Evolutionary conservation across 2,113 vertebrate genomes (phyloP).

Genomic region (Dasyurus viverrinus): DNA sequence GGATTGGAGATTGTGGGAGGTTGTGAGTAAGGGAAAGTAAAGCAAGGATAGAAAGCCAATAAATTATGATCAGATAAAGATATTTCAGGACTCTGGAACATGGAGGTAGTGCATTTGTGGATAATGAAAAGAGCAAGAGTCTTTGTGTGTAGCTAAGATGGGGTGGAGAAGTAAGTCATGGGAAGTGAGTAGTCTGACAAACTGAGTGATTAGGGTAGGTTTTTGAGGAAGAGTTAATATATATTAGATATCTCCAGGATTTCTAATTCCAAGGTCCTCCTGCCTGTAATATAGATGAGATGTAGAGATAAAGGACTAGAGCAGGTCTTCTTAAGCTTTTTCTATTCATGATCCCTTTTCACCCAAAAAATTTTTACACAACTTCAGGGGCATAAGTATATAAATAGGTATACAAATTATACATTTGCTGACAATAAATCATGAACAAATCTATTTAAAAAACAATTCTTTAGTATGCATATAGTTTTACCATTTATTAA

Average conservation of each 20-base stretch:
- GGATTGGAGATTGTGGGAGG: too few species aligned
- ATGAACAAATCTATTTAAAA: too few species aligned
- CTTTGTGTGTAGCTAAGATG: neutral
- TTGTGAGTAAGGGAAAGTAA: too few species aligned
- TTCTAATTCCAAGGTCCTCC: neutral
- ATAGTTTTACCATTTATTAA: too few species aligned
- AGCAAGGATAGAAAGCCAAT: too few species aligned
- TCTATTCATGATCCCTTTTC: too few species aligned
- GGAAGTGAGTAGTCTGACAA: neutral
- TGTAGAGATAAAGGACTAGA: neutral
- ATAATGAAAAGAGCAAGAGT: neutral
- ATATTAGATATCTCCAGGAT: neutral
- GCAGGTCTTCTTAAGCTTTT: too few species aligned
- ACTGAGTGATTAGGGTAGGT: neutral
- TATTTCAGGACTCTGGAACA: neutral
- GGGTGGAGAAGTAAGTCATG: neutral
- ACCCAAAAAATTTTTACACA: too few species aligned
- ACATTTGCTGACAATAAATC: too few species aligned
- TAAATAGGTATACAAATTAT: too few species aligned
- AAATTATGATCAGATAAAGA: neutral
- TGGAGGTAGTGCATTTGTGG: neutral
- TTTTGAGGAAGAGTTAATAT: neutral
- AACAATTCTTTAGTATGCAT: too few species aligned
- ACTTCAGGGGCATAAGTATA: too few species aligned
- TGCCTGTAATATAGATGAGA: neutral